phyloP scores from a whole-genome alignment of 2,113 vertebrate genomes.

The Odontesthes bonariensis region DNA sequence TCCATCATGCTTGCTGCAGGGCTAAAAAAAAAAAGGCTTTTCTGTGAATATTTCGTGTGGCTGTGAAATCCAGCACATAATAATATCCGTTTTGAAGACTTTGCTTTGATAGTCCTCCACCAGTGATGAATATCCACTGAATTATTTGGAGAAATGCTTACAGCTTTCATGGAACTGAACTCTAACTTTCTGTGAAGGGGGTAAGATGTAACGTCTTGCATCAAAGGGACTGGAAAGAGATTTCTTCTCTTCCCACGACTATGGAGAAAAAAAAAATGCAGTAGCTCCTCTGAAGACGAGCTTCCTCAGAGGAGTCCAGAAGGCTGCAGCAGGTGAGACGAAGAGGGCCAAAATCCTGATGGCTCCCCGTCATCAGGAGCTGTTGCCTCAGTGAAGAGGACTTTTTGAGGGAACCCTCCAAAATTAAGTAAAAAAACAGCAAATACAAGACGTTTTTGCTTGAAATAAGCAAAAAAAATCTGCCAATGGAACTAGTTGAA shows the following conservation, averaged over 20 bases:
- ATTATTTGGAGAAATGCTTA: slow-evolving; percentile 47
- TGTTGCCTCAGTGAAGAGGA: slow-evolving; percentile 70
- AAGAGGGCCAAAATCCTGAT: slow-evolving; percentile 34
- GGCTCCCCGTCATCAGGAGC: slow-evolving; percentile 65
- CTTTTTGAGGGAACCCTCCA: no score
- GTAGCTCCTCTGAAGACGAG: slow-evolving; percentile 52
- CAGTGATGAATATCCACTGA: slow-evolving; percentile 58
- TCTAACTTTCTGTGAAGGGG: slow-evolving; percentile 61
- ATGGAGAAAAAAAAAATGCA: slow-evolving; percentile 37
- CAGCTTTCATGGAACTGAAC: slow-evolving; percentile 53
- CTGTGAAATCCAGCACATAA: slow-evolving; percentile 55
- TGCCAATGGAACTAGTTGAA: no score
- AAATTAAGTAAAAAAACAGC: no score
- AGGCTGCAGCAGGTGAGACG: slow-evolving; percentile 34
- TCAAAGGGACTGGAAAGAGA: slow-evolving; percentile 62
- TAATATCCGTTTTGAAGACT: slow-evolving; percentile 66
- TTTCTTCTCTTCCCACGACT: slow-evolving; percentile 9
- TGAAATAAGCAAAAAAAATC: no score
- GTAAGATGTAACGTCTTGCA: slow-evolving; percentile 60
- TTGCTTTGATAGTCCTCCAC: slow-evolving; percentile 65
- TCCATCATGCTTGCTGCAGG: slow-evolving; percentile 23
- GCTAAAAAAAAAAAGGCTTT: slow-evolving; percentile 9
- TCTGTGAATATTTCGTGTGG: slow-evolving; percentile 5
- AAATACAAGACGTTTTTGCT: no score
- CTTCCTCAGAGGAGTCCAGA: slow-evolving; percentile 52